phyloP scores from a whole-genome alignment of 2,113 vertebrate species.

The Gallinago jamesoni region DNA sequence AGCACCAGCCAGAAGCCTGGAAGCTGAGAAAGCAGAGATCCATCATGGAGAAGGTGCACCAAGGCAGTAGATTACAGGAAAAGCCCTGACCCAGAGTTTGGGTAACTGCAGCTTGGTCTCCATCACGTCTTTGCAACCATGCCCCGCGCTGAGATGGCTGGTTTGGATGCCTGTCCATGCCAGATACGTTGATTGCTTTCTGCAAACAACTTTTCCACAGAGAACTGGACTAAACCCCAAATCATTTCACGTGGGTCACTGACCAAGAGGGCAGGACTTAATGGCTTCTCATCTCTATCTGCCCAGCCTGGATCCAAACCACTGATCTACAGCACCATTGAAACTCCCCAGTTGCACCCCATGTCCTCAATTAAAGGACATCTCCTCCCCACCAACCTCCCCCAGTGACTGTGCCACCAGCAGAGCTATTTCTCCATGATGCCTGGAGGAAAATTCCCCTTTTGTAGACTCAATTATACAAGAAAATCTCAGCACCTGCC shows the following conservation, averaged over 20 bases:
- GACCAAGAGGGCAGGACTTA: neutral
- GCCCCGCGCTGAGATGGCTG: neutral
- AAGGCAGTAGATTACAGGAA: neutral
- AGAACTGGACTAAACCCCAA: slow-evolving; percentile 53
- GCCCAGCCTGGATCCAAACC: neutral
- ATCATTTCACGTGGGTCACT: slow-evolving; percentile 42
- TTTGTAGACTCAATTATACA: neutral
- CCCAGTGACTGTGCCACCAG: neutral
- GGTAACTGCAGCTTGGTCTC: neutral
- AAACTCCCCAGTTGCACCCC: neutral
- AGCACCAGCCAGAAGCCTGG: neutral
- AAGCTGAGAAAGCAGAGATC: neutral
- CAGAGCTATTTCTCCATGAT: neutral
- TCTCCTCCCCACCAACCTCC: neutral
- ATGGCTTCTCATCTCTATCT: neutral
- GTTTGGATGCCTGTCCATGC: neutral
- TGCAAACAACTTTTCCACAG: neutral
- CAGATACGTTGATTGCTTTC: neutral
- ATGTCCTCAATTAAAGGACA: neutral
- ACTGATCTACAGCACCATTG: neutral
- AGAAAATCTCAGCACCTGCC: neutral
- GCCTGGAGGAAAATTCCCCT: slow-evolving; percentile 28
- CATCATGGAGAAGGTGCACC: neutral
- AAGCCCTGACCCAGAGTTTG: neutral
- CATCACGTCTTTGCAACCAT: neutral